These are phyloP conservation scores for Nyctalus aviator DNA, from an alignment of 2,797 vertebrate genomes.

Conservation along the genomic window DNA sequence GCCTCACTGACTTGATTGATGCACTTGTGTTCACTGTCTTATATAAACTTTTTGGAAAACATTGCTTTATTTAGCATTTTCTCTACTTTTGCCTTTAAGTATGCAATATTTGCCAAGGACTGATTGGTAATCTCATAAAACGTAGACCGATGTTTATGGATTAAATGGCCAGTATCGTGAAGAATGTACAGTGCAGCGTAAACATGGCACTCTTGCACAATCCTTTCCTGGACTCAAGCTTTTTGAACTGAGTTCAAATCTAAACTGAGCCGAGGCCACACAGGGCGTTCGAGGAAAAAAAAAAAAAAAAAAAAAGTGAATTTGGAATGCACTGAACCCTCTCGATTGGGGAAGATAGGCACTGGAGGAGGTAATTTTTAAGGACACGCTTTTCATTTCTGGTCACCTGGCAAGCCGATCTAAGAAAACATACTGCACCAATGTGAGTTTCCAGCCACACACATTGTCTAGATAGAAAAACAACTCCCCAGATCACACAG, in stretches of 20 bases:
- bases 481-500: slow-evolving; percentile 65
- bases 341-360: slow-evolving; percentile 56
- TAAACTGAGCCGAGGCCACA: slow-evolving; percentile 88
- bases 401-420: slow-evolving; percentile 77
- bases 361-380: slow-evolving; percentile 60
- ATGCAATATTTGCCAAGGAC: slow-evolving; percentile 74
- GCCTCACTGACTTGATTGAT: slow-evolving; percentile 20
- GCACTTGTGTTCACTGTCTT: neutral
- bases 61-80: slow-evolving; percentile 64
- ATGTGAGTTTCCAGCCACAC: slow-evolving; percentile 59
- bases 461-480: slow-evolving; percentile 67
- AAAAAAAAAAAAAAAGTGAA: slow-evolving; percentile 75
- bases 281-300: slow-evolving; percentile 83
- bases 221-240: slow-evolving; percentile 80
- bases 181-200: slow-evolving; percentile 74
- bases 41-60: slow-evolving; percentile 37
- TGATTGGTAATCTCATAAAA: slow-evolving; percentile 78
- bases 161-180: slow-evolving; percentile 72
- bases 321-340: slow-evolving; percentile 37
- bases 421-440: slow-evolving; percentile 62
- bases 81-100: slow-evolving; percentile 60
- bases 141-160: slow-evolving; percentile 80
- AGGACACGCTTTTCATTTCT: slow-evolving; percentile 72
- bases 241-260: slow-evolving; percentile 85
- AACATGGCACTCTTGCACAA: slow-evolving; percentile 84